Base-by-base conservation (phyloP, 2,888 invertebrate species). In the Sminthurinus aureus region DNA sequence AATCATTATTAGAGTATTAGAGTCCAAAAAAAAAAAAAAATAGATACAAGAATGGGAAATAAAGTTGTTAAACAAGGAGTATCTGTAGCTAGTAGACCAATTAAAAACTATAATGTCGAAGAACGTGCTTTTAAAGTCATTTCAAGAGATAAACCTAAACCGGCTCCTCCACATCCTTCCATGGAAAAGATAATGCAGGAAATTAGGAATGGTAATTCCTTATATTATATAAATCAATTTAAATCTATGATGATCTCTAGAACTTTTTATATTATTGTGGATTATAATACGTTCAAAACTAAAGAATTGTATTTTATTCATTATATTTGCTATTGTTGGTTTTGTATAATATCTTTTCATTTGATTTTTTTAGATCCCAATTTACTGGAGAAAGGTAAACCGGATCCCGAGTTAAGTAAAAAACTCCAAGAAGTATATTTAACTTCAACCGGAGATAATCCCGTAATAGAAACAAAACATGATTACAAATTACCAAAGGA, bases 51-150 rank as follows among this genome's bases (percentile, higher is more conserved):
- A 50, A 81, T 81, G 81, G 81, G 81, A 2, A 71, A 81, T 15
- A 69, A 73, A 20, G 20, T 81, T 12, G 18, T 73, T 20, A 81
- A 73, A 51, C 22, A n/a, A 71, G n/a, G 8, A 20, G n/a, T 79
- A 15, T 18, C 4, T 8, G 12, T 9, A 11, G 38, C 73, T 73
- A 24, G 83, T 50, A 84, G 88, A 66, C 88, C 89, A 2, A 18
- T 92, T 20, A 93, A 93, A 89, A 92, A 93, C 50, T 95, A 93
- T 89, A 96, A 96, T 90, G 92, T 94, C 1, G 96, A 95, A 90
- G 94, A 92, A 90, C 93, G 96, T 85, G 95, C 95, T 50, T 93
- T 94, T 89, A 93, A 93, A 89, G 90, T 94, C 24, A 93, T 96
- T 87, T 92, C 93, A 0, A 92, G 92, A 89, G 93, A 93, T 74